Percentiles rank a stretch among this genome's conserved stretches.
These are phyloP conservation scores for Dasypus novemcinctus DNA, from an alignment of 2,113 vertebrate species.

Conservation along the genomic window DNA sequence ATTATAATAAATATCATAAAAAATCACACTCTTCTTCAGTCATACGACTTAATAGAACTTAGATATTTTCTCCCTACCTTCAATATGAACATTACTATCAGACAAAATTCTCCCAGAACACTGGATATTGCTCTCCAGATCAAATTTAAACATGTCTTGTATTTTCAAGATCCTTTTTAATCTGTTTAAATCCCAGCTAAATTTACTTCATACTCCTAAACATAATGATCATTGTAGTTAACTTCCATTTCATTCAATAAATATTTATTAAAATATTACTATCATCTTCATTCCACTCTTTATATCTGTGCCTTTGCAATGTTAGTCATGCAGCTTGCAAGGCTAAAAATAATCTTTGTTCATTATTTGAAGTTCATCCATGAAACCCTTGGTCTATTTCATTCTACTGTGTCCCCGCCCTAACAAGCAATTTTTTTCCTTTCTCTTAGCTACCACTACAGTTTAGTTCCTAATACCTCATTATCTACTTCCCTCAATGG, in stretches of 20 bases:
- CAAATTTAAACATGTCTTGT: background rate
- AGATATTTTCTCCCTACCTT: background rate
- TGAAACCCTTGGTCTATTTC: background rate
- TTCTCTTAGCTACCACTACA: background rate
- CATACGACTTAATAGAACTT: background rate
- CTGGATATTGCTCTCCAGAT: background rate
- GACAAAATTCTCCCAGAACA: background rate
- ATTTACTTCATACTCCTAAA: background rate
- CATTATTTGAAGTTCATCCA: background rate
- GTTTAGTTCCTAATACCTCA: background rate
- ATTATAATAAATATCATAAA: background rate
- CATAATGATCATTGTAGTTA: background rate
- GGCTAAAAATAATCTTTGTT: background rate
- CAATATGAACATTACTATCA: background rate
- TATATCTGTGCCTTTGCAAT: background rate
- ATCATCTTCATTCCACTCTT: background rate
- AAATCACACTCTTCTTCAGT: background rate
- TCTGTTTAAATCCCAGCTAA: background rate
- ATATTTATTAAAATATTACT: conserved; percentile 2
- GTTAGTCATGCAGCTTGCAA: background rate
- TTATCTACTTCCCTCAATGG: background rate
- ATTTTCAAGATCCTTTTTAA: background rate
- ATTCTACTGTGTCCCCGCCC: background rate
- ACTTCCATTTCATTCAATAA: background rate
- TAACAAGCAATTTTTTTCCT: background rate